These are phyloP conservation scores for Zeuzera pyrina DNA, from an alignment of 2,888 invertebrate species.

Conservation along the genomic window DNA sequence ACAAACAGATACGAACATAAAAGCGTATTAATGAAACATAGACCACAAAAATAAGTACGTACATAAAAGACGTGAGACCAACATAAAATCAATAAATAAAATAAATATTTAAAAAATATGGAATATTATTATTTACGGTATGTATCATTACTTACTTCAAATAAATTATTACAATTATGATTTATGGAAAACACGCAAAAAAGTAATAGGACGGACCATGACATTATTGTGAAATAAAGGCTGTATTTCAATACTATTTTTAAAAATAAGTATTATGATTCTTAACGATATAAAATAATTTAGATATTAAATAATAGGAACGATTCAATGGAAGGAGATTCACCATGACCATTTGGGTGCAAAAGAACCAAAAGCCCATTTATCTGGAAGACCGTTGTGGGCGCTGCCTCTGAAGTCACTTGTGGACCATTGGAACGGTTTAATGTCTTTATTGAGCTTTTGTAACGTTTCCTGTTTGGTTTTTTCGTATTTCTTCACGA, in stretches of 20 bases:
- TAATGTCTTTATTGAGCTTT: slow-evolving; percentile 41
- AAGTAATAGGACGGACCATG: no score
- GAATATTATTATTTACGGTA: no score
- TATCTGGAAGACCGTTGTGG: slow-evolving; percentile 83
- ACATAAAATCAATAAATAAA: slow-evolving; percentile 32
- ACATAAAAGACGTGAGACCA: slow-evolving; percentile 26
- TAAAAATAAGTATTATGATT: no score
- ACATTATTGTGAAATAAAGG: no score
- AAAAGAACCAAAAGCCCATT: slow-evolving; percentile 79
- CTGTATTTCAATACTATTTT: no score
- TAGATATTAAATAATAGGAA: no score
- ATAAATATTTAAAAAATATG: not conserved
- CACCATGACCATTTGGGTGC: slow-evolving; percentile 75
- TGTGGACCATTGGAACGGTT: slow-evolving; percentile 84
- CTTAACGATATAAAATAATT: no score
- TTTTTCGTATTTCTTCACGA: slow-evolving; percentile 49
- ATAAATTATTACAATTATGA: no score
- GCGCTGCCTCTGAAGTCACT: slow-evolving; percentile 74
- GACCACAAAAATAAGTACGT: slow-evolving; percentile 11
- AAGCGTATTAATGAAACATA: not conserved
- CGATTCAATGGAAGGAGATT: no score
- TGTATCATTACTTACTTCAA: no score
- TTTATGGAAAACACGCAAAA: no score
- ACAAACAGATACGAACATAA: no score
- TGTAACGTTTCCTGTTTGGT: slow-evolving; percentile 45